Percentiles rank a stretch among this genome's conserved stretches.
Conservation (phyloP, 2,113 vertebrate genomes). For the Puntigrus tetrazona region DNA sequence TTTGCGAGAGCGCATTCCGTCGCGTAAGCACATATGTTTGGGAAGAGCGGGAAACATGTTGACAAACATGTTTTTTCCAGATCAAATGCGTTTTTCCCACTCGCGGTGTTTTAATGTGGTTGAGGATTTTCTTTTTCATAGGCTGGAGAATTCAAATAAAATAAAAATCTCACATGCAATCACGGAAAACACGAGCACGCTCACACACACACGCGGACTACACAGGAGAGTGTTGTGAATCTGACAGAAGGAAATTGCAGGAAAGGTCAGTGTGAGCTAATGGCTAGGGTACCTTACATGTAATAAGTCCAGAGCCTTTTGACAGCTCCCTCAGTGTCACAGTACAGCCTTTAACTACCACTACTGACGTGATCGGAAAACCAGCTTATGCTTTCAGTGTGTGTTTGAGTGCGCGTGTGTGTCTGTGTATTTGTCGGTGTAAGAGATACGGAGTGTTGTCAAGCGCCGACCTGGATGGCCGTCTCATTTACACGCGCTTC, state of each 20-base stretch:
- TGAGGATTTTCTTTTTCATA: constrained; percentile 26
- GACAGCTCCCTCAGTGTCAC: constrained; percentile 68
- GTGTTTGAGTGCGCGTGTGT: background rate
- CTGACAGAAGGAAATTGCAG: constrained; percentile 64
- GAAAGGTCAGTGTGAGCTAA: constrained; percentile 77
- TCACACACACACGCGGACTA: constrained; percentile 16
- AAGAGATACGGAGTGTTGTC: background rate
- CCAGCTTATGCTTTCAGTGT: constrained; percentile 43
- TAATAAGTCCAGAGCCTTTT: constrained; percentile 70
- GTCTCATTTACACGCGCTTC: constrained; percentile 44
- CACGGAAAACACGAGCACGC: constrained; percentile 11
- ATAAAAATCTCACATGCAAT: background rate
- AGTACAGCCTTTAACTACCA: constrained; percentile 55
- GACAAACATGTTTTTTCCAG: constrained; percentile 31
- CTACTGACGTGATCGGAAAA: constrained; percentile 67
- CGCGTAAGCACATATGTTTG: constrained; percentile 13
- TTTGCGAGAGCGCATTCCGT: background rate
- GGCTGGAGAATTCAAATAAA: background rate
- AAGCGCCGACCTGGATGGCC: constrained; percentile 22
- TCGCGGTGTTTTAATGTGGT: background rate
- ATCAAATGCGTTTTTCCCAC: constrained; percentile 39
- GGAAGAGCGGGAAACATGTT: constrained; percentile 19
- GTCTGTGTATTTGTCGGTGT: background rate
- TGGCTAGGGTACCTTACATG: constrained; percentile 69
- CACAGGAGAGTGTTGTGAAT: constrained; percentile 57